Conservation (phyloP, 2,797 vertebrate species). For the Helostoma temminkii region DNA sequence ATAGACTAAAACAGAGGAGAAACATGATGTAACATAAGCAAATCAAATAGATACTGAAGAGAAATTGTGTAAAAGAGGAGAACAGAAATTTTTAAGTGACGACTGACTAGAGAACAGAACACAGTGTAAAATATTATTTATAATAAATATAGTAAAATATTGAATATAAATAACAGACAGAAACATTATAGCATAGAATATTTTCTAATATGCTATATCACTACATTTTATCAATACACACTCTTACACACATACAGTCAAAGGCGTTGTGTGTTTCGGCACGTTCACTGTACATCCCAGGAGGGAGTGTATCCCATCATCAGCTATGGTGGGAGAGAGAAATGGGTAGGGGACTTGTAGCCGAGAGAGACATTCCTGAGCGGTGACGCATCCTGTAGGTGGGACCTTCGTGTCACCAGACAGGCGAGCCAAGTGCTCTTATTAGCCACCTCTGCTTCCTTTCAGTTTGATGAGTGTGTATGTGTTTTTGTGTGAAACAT, state of each 20-base stretch:
- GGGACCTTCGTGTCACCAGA: constrained; percentile 70
- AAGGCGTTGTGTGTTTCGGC: constrained; percentile 55
- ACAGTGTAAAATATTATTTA: too few species aligned
- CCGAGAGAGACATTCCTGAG: constrained; percentile 73
- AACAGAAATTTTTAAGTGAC: too few species aligned
- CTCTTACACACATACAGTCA: not conserved
- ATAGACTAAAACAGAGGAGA: too few species aligned
- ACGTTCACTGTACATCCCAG: constrained; percentile 63
- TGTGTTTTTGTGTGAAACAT: constrained; percentile 42
- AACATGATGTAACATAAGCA: too few species aligned
- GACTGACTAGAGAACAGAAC: too few species aligned
- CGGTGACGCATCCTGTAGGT: constrained; percentile 84
- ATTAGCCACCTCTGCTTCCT: constrained; percentile 67
- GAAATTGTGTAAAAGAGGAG: too few species aligned
- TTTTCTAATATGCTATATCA: too few species aligned
- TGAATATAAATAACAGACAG: too few species aligned
- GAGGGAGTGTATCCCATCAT: constrained; percentile 51
- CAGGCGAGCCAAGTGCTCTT: constrained; percentile 73
- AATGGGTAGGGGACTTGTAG: not conserved
- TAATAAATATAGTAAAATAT: too few species aligned
- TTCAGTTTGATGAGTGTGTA: constrained; percentile 24
- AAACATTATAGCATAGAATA: too few species aligned
- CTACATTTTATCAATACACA: not conserved
- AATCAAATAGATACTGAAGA: too few species aligned
- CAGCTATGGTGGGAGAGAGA: constrained; percentile 26